Evolutionary conservation across 2,888 invertebrate genomes (phyloP), one percentile per base, ranked within the genome.

Genomic region (Rhingia campestris): DNA sequence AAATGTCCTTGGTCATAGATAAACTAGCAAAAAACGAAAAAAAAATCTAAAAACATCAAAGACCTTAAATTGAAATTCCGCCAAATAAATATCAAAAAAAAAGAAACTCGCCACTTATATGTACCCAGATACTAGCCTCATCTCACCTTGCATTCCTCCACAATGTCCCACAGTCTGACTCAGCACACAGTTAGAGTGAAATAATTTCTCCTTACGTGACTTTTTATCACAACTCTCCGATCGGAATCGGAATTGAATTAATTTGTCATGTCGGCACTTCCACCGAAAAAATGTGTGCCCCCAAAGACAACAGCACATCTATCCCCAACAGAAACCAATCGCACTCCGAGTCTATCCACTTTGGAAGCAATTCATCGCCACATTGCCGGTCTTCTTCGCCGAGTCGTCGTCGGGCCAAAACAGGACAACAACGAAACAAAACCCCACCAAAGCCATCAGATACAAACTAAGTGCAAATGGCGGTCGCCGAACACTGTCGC

Each of bases 221-320:
- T 79, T 37, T 56, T 56, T 82, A 82, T 82, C 82, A 74, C 82
- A 79, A 82, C 69, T 82, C 79, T 77, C 69, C 45, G 74, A 84
- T 84, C 84, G 80, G 80, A 84, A 84, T 84, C 80, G 84, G 70
- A 84, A 84, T 80, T 80, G 74, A 84, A 84, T 80, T 84, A 84
- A 84, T 84, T 84, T 84, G 84, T 84, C 84, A 75, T 84, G 84
- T 84, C 84, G 75, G 84, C 84, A 84, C 80, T 84, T 84, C 80
- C 84, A 84, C 84, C 80, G 53, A 82, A 82, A 22, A 22, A 82
- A 82, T 73, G 74, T 74, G 54, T 70, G 54, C 66, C 41, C 54
- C 67, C 58, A 33, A 67, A 61, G 35, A 35, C 63, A 35, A 22
- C 49, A 22, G 14, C 32, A n/a, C 9, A 22, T 33, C 63, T 35